These are phyloP conservation scores for Gallinago media DNA, from an alignment of 2,113 vertebrate species.

Conservation along the genomic window DNA sequence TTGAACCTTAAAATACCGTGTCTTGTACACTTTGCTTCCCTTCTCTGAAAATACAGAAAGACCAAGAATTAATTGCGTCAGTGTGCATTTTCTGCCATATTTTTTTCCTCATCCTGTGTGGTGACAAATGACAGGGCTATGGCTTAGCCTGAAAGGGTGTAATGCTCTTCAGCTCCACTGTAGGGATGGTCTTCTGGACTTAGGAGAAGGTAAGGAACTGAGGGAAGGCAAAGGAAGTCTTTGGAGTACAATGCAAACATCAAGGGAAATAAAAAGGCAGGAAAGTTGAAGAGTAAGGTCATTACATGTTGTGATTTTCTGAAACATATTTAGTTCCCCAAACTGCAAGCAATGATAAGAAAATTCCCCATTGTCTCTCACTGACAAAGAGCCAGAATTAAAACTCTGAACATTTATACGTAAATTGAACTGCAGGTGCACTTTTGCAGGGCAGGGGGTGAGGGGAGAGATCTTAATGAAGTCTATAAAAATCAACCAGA, in stretches of 20 bases:
- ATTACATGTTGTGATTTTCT: conserved; percentile 1
- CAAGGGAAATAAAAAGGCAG: conserved; percentile 31
- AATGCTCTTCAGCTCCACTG: neutral
- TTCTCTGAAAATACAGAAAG: neutral
- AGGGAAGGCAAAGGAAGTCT: neutral
- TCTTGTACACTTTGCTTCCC: neutral
- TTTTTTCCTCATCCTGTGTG: neutral
- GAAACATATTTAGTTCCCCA: conserved; percentile 4
- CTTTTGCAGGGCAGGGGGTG: neutral
- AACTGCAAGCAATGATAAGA: neutral
- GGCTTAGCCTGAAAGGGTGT: neutral
- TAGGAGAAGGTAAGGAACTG: neutral
- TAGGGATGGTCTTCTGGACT: neutral
- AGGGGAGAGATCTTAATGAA: neutral
- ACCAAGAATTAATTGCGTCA: neutral
- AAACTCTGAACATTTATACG: neutral
- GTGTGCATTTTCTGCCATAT: neutral
- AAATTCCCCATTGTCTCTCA: conserved; percentile 1
- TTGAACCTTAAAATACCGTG: neutral
- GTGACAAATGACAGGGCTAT: neutral
- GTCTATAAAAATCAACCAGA: neutral
- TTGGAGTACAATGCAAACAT: conserved; percentile 2
- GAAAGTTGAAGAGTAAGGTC: neutral
- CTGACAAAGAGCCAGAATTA: conserved; percentile 14
- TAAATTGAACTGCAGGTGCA: conserved; percentile 51